Conservation (phyloP, 2,888 invertebrate species). For the Harmothoe impar region DNA sequence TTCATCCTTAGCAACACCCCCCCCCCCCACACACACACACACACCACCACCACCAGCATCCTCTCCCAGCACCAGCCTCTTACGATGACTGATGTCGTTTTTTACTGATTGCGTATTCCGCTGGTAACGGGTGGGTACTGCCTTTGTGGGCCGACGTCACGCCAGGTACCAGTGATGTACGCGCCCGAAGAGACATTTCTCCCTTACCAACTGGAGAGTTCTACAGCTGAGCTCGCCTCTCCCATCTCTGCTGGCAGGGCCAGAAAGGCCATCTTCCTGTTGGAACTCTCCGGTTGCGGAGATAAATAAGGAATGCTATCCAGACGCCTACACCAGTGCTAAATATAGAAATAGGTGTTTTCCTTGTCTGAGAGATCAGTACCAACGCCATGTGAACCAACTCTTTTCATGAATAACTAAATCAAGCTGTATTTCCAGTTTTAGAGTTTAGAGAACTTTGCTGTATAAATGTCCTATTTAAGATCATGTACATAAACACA, state of each 20-base stretch:
- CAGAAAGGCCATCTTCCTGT: conserved; percentile 3
- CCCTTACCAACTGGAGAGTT: neutral
- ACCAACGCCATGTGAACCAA: no score
- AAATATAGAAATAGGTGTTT: neutral
- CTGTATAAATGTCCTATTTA: no score
- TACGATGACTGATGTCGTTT: neutral
- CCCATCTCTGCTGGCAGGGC: neutral
- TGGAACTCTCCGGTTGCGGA: neutral
- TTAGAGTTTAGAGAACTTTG: no score
- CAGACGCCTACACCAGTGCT: neutral
- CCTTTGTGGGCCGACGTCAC: neutral
- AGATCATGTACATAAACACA: no score
- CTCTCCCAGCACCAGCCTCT: neutral
- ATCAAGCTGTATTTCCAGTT: neutral
- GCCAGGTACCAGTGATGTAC: conserved; percentile 26
- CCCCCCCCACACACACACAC: no score
- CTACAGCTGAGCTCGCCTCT: neutral
- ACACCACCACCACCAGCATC: no score
- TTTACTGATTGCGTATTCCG: conserved; percentile 19
- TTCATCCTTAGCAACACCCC: no score
- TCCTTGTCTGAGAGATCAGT: neutral
- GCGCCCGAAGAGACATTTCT: neutral
- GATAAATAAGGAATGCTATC: neutral
- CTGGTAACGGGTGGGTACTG: neutral
- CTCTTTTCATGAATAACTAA: neutral